Conservation (phyloP, 2,797 vertebrate species). For the Lindbergichthys nudifrons region DNA sequence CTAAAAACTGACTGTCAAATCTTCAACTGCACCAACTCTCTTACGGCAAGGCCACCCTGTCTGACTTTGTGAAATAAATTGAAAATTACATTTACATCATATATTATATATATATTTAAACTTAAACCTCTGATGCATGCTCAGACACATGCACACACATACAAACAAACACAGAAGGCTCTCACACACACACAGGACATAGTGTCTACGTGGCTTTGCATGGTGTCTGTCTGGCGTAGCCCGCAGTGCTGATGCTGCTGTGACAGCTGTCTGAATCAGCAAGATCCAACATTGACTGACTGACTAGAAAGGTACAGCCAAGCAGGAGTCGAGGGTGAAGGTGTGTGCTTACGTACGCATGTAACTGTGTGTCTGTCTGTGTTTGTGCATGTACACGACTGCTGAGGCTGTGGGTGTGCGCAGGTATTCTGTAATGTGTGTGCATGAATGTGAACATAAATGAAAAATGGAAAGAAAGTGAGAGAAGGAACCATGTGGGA, state of each 20-base stretch:
- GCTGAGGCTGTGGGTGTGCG: slow-evolving; percentile 10
- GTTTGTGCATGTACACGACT: slow-evolving; percentile 5
- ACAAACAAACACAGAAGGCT: slow-evolving; percentile 2
- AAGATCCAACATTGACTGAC: slow-evolving; percentile 58
- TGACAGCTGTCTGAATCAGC: slow-evolving; percentile 81
- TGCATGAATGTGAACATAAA: slow-evolving; percentile 21
- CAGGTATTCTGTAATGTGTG: slow-evolving; percentile 29
- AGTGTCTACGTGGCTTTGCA: slow-evolving; percentile 53
- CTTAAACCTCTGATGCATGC: slow-evolving; percentile 31
- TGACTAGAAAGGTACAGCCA: slow-evolving; percentile 50
- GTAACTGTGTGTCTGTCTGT: slow-evolving; percentile 32
- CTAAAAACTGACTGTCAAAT: slow-evolving; percentile 32
- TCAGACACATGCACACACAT: slow-evolving; percentile 23
- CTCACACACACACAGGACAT: slow-evolving; percentile 32
- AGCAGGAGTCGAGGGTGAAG: slow-evolving; percentile 37
- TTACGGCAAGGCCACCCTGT: slow-evolving; percentile 2
- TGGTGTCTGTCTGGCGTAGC: slow-evolving; percentile 60
- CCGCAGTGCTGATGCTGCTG: slow-evolving; percentile 67
- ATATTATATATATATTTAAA: slow-evolving; percentile 23
- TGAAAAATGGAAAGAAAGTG: slow-evolving; percentile 7
- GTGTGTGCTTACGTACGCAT: slow-evolving; percentile 13
- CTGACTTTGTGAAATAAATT: slow-evolving; percentile 14
- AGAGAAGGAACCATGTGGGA: slow-evolving; percentile 83
- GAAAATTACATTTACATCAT: background rate
- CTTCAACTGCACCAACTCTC: slow-evolving; percentile 1